Base-by-base conservation (phyloP, 2,888 invertebrate genomes). In the Dexiosoma caninum region DNA sequence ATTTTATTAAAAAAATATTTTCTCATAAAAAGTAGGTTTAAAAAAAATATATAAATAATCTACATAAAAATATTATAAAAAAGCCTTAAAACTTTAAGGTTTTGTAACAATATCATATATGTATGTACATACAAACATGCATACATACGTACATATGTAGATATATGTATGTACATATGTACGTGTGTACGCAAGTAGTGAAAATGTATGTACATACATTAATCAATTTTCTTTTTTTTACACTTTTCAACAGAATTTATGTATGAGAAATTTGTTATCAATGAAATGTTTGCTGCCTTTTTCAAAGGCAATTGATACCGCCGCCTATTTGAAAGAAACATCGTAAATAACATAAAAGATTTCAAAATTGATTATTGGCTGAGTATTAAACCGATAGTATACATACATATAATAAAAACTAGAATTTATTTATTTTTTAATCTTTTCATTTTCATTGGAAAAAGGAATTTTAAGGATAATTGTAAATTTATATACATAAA, bases 231-330 rank as follows among this genome's bases (percentile, higher is more conserved):
- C n/a, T 21, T 21, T 37, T 2, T 23, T 14, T 30, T 32, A 7
- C 12, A 64, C 37, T 55, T 55, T 64, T 46, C 23, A 32, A 46
- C 42, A 49, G 27, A 49, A 59, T 40, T 46, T 46, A 30, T 66
- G 55, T 46, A 30, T 66, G 55, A 64, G 49, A 53, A 57, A 32
- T 67, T 75, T 67, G n/a, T 75, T 75, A 75, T 67, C 75, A 75
- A 59, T 67, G 59, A 71, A 70, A 55, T 71, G 27, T 55, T 62
- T 19, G 27, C 21, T 46, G 12, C 30, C 32, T 32, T 49, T 60
- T 60, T 21, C 5, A 19, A 21, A 53, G 71, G 46, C 46, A 77
- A 71, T 44, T 49, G 64, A 55, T 42, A 9, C 6, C 14, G 53
- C 42, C 35, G 37, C 21, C 51, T 27, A 30, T 30, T 51, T 5